Base-by-base conservation (phyloP, 30 jellyfish, hydroid and myxozoan genomes). In the Aurelia sp. region DNA sequence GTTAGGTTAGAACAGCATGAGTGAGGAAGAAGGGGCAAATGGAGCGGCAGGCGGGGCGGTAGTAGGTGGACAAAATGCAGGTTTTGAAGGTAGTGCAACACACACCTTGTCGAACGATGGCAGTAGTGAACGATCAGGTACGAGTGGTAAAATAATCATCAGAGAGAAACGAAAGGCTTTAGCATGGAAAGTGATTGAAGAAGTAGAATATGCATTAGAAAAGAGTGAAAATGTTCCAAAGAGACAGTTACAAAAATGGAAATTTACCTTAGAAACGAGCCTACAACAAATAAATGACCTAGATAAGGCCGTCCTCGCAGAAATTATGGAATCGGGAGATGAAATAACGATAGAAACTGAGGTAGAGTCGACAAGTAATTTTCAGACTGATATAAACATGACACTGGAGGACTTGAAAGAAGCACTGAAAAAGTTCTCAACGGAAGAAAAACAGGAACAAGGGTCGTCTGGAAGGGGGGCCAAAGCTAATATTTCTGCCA, bases 41-140 rank as follows among this genome's bases (percentile, higher is more conserved):
- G 69, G 69, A 59, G 69, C 27, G 69, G 27, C 69, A 59, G 27
- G 69, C 0, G 69, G 13, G 12, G 69, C 69, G 69, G 69, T 19
- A n/a, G n/a, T n/a, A 5, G 27, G 69, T 59, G 69, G 69, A 59
- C 19, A 59, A 59, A 59, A 59, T 59, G 69, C 69, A 59, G 69
- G 69, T 59, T 59, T 59, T 59, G 69, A 59, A 59, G 69, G 69
- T 59, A 57, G 66, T 57, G 66, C 1, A 13, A 21, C 69, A 19
- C 69, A 59, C 69, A 59, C 69, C 69, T 59, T 59, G 69, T 21
- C 69, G 20, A 59, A 59, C 69, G 10, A 59, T 59, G 69, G 69
- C 27, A 19, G 69, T 59, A 59, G 69, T 59, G 69, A 59, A 59
- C 13, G 69, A 59, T 59, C 13, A 19, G 69, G 69, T 59, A 59